A percentile compares a stretch with the other conserved stretches of the same genome.
Evolutionary conservation across 1,140 invertebrate genomes (phyloP).

Genomic region (Dendroctonus ponderosae): DNA sequence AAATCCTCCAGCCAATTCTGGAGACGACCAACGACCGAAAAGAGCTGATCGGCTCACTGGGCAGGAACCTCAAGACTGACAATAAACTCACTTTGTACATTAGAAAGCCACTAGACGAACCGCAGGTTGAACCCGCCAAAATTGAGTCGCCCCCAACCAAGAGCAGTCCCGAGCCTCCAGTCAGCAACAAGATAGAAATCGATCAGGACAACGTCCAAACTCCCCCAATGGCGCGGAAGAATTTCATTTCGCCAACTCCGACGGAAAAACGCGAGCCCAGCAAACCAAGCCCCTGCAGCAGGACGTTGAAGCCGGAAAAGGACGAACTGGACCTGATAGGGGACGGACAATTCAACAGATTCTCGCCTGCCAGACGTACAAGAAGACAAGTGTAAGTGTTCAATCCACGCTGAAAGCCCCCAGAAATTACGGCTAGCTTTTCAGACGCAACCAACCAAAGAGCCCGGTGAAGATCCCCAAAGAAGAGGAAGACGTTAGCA

Average conservation of each 20-base stretch:
- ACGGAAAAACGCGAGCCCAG: conserved; percentile 59
- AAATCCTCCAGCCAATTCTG: conserved; percentile 53
- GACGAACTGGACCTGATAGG: conserved; percentile 41
- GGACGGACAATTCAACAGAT: conserved; percentile 78
- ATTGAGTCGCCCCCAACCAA: too few species aligned
- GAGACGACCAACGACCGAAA: conserved; percentile 57
- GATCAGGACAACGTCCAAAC: conserved; percentile 91
- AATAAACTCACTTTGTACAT: conserved; percentile 63
- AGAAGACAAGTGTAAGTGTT: conserved; percentile 59
- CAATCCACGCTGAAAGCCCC: conserved; percentile 19
- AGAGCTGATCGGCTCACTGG: conserved; percentile 54
- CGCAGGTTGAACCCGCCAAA: conserved; percentile 6
- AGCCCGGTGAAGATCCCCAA: conserved; percentile 26
- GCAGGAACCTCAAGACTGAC: conserved; percentile 53
- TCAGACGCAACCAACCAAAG: conserved; percentile 30
- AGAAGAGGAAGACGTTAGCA: conserved; percentile 36
- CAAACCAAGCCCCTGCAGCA: conserved; percentile 50
- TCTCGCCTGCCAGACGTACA: conserved; percentile 74
- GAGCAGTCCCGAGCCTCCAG: not conserved
- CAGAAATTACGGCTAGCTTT: conserved; percentile 8
- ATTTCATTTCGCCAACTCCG: conserved; percentile 60
- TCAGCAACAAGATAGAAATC: conserved; percentile 68
- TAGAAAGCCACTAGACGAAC: conserved; percentile 52
- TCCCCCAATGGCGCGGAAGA: conserved; percentile 73
- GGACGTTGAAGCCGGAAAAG: conserved; percentile 45